phyloP scores from a whole-genome alignment of 2,113 vertebrate genomes.

The Xyrauchen texanus region DNA sequence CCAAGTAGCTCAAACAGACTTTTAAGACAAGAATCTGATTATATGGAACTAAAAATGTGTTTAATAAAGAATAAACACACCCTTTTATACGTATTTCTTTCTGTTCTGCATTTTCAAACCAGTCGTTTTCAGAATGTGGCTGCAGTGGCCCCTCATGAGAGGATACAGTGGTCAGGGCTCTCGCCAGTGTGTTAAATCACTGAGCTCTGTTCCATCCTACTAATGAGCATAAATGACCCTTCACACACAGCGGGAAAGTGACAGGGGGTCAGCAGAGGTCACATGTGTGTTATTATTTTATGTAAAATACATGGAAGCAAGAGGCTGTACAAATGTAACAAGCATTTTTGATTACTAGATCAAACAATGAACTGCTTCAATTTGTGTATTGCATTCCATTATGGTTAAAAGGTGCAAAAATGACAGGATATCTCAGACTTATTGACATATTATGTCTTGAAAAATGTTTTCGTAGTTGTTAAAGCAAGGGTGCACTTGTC shows the following conservation, averaged over 20 bases:
- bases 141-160: too few relatives aligned
- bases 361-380: too few relatives aligned
- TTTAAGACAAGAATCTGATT: not conserved
- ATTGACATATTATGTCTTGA: too few relatives aligned
- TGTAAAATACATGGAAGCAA: not conserved
- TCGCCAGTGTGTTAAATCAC: too few relatives aligned
- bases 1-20: not conserved
- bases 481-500: too few relatives aligned
- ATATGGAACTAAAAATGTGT: not conserved
- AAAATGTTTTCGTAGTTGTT: too few relatives aligned
- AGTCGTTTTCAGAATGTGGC: not conserved
- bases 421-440: too few relatives aligned
- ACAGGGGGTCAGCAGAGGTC: slow-evolving; percentile 20
- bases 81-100: not conserved
- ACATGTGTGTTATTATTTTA: slow-evolving; percentile 36
- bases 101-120: not conserved
- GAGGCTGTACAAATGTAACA: slow-evolving; percentile 45
- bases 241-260: not conserved
- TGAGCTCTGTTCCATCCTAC: too few relatives aligned
- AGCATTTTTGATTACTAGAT: slow-evolving; percentile 13
- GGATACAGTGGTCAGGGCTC: too few relatives aligned
- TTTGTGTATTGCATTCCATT: too few relatives aligned
- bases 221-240: slow-evolving; percentile 28
- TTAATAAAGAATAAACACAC: not conserved
- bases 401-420: too few relatives aligned